These are phyloP conservation scores for Mimumesa dahlbomi DNA, from an alignment of 2,888 invertebrate genomes.

Conservation along the genomic window DNA sequence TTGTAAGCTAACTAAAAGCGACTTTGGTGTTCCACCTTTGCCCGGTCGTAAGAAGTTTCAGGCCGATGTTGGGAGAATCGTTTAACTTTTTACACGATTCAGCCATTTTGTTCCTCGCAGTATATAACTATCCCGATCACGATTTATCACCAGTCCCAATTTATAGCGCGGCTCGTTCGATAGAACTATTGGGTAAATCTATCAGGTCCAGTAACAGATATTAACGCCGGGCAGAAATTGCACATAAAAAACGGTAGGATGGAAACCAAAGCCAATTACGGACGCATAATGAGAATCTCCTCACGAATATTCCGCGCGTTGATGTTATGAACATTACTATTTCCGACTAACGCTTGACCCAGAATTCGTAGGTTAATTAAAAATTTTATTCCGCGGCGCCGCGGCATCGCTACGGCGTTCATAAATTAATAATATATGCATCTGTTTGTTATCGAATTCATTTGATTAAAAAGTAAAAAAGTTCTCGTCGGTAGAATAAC, in stretches of 20 bases:
- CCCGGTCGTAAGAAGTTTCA: constrained; percentile 9
- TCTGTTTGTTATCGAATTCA: neutral
- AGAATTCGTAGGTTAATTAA: constrained; percentile 5
- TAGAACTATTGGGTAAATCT: constrained; percentile 6
- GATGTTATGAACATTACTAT: neutral
- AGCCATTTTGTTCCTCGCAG: constrained; percentile 38
- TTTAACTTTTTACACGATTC: constrained; percentile 41
- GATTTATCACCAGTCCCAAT: constrained; percentile 55
- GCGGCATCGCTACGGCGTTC: no score
- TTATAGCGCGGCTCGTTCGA: constrained; percentile 8
- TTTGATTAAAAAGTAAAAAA: no score
- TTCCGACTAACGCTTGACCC: neutral
- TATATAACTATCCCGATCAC: constrained; percentile 29
- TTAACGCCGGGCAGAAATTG: no score
- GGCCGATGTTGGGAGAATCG: no score
- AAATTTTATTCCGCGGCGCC: neutral
- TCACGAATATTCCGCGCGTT: neutral
- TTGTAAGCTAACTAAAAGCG: constrained; percentile 18
- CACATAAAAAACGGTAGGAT: neutral
- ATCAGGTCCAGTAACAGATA: constrained; percentile 8
- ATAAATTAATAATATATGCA: neutral
- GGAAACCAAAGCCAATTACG: constrained; percentile 6
- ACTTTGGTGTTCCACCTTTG: constrained; percentile 6
- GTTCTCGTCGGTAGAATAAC: no score
- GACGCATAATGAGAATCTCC: constrained; percentile 11